Evolutionary conservation across 2,797 vertebrate genomes (phyloP).

Genomic region (Typhlichthys eigenmanni): DNA sequence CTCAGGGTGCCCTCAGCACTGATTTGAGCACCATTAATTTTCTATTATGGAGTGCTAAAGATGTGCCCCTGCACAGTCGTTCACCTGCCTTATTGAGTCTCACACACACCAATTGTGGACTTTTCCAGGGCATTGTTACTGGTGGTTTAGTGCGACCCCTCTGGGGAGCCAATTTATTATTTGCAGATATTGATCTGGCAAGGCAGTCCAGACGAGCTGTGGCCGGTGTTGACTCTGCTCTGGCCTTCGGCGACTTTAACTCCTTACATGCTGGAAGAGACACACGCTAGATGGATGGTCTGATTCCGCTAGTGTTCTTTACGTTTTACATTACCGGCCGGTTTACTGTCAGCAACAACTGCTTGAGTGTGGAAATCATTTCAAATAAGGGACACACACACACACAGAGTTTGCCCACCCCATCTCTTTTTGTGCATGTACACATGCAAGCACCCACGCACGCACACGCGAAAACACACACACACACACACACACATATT

Average conservation of each 20-base stretch:
- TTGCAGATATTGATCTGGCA: slow-evolving; percentile 97
- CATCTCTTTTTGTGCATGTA: not conserved
- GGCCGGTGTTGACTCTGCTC: slow-evolving; percentile 84
- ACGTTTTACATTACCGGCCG: slow-evolving; percentile 23
- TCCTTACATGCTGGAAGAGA: slow-evolving; percentile 65
- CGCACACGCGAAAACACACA: slow-evolving; percentile 9
- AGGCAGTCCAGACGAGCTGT: slow-evolving; percentile 82
- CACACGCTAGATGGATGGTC: slow-evolving; percentile 50
- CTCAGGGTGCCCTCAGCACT: slow-evolving; percentile 88
- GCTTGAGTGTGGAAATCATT: slow-evolving; percentile 37
- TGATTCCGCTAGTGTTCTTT: slow-evolving; percentile 22
- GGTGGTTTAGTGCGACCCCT: slow-evolving; percentile 87
- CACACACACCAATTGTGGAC: slow-evolving; percentile 86
- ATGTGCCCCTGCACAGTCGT: slow-evolving; percentile 85
- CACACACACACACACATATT: slow-evolving; percentile 1
- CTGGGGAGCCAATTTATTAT: slow-evolving; percentile 99
- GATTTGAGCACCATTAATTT: slow-evolving; percentile 97
- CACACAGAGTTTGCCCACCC: slow-evolving; percentile 2
- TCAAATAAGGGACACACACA: slow-evolving; percentile 7
- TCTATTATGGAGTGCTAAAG: slow-evolving; percentile 94
- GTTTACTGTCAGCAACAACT: slow-evolving; percentile 17
- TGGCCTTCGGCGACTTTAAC: slow-evolving; percentile 85
- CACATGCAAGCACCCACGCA: slow-evolving; percentile 24
- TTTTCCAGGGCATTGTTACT: slow-evolving; percentile 83
- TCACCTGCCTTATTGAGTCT: slow-evolving; percentile 94